Base-by-base conservation (phyloP, 2,888 invertebrate species). In the Venusia cambrica region DNA sequence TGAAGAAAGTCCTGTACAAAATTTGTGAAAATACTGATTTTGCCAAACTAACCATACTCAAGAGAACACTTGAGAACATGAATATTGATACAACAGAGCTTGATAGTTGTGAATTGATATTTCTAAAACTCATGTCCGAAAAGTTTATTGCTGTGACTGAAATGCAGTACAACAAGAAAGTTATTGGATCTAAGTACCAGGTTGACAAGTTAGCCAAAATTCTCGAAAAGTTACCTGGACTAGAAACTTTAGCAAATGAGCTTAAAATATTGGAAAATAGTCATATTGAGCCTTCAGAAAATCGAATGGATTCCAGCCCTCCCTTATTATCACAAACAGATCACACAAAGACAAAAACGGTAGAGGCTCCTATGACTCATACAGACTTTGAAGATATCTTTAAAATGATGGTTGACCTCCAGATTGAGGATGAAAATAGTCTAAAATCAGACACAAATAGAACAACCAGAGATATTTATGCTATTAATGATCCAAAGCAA, bases 1-100 rank as follows among this genome's bases (percentile, higher is more conserved):
- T 76, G 39, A 84, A 76, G 42, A 84, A 79, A 51, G 57, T 57
- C 4, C 45, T 87, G 11, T 87, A 84, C 33, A 71, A 64, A 52
- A 39, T 85, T 4, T 81, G 84, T 69, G 87, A 87, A 60, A 62
- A 60, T 34, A 66, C 79, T 8, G 72, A 65, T 9, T 45, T 49
- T 0, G 58, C 68, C 13, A 73, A 69, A 42, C 52, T 81, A 3
- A 29, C 47, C 2, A 77, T 63, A 45, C 48, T 87, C 4, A 77
- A 83, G 51, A 68, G 62, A 38, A 54, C 77, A 6, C 60, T 87
- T 10, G 25, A 51, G 1, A 71, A 76, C 4, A 79, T 67, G 49
- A 50, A 71, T 1, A 53, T 73, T 45, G 68, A 81, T 50, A 62
- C 69, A 2, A 48, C 49, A 14, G 71, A 77, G 32, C 67, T 72